Percentiles rank a stretch among this genome's conserved stretches.
Conservation (phyloP, 2,113 vertebrate species). For the Oreochromis spilurus region DNA sequence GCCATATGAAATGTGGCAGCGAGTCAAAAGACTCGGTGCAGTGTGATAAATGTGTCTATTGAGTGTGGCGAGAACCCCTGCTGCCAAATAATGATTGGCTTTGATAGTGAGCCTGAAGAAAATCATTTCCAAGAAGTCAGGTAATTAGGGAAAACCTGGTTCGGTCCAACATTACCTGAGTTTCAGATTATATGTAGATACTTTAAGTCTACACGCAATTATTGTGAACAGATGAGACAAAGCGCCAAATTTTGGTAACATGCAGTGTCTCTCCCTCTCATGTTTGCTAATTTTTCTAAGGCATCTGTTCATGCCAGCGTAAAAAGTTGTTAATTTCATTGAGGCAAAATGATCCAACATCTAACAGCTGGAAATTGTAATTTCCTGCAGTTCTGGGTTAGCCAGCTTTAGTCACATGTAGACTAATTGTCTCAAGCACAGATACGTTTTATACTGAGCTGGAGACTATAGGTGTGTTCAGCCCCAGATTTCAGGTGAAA, state of each 20-base stretch:
- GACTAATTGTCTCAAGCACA: background rate
- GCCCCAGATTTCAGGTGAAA: background rate
- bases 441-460: background rate
- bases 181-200: background rate
- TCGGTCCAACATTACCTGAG: background rate
- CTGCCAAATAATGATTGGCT: constrained; percentile 43
- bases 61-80: constrained; percentile 7
- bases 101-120: constrained; percentile 21
- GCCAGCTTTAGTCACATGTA: background rate
- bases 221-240: background rate
- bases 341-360: background rate
- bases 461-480: background rate
- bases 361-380: background rate
- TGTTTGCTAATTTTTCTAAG: background rate
- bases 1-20: constrained; percentile 21
- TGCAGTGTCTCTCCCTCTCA: background rate
- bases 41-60: constrained; percentile 15
- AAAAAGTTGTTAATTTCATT: background rate
- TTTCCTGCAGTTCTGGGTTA: background rate
- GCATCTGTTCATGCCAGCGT: background rate
- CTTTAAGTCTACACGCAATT: background rate
- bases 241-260: background rate
- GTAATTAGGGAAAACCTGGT: constrained; percentile 10
- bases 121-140: constrained; percentile 4
- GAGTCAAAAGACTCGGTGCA: constrained; percentile 34